Evolutionary conservation across 1,140 invertebrate genomes (phyloP), one percentile per base, ranked within the genome.

Genomic region (Lamellibrachia luymesi): DNA sequence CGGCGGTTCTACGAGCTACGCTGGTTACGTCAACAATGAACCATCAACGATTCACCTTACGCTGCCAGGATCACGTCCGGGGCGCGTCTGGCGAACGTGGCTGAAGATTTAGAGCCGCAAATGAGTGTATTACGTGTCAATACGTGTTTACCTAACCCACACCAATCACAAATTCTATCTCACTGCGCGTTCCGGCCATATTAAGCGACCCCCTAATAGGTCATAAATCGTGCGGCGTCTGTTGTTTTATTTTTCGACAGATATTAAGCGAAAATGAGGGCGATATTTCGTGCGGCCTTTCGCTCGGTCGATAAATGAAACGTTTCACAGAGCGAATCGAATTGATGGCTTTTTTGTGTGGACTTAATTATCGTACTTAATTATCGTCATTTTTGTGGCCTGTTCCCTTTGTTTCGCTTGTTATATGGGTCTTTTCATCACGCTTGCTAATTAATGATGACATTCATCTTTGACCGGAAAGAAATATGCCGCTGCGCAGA

Each of bases 231-330:
- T 80, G 64, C 2, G 13, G 64, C 64, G 64, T 80, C 64, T 80
- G 64, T 80, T 80, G 64, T 80, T 80, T 80, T 80, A 80, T 80
- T 80, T 80, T 80, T 80, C 64, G 13, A 80, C 64, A 22, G 64
- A 80, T 80, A 80, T 80, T 80, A 80, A 80, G 64, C 64, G 64
- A 80, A 80, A 80, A 80, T 80, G 64, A 80, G 64, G 64, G 64
- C 64, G 64, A 80, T 80, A 10, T 80, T 80, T 80, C 64, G 64
- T 80, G 64, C 64, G 17, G 64, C 64, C 64, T 4, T 6, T 22
- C 13, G 64, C 64, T 22, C 64, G 64, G 64, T 80, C 64, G 64
- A 80, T 80, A 80, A 80, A 80, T 80, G 64, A 80, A 80, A 80
- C 64, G 64, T 8, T 80, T 22, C 25, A 10, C 64, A 80, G 64